Base-by-base conservation (phyloP, 2,888 invertebrate genomes). In the Eupsilia transversa region DNA sequence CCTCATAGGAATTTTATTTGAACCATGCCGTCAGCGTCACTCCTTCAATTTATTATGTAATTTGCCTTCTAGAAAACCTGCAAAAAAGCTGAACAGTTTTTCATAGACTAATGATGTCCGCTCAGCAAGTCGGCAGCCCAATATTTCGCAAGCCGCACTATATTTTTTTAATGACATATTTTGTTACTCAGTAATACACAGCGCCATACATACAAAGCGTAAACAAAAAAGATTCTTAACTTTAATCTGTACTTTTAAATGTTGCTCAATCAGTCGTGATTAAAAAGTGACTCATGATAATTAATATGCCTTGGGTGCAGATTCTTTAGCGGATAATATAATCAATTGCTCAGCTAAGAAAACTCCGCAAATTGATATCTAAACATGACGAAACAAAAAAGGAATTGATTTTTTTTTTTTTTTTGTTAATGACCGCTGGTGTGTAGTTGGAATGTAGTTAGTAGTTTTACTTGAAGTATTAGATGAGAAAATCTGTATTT, bases 241-340 rank as follows among this genome's bases (percentile, higher is more conserved):
- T n/a, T n/a, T 12, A 52, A 54, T 54, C 27, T 27, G 27, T 27
- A n/a, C 30, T 56, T 27, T 27, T 17, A 14, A 54, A 52, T 27
- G 27, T 54, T 54, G 27, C 27, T 54, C 54, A 54, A 54, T 52
- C 52, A 27, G n/a, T 12, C n/a, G 5, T 12, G n/a, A 27, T 52
- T n/a, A 52, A n/a, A n/a, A 52, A 52, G 52, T 52, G 52, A 52
- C 52, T n/a, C n/a, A n/a, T 52, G 52, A 52, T 52, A 52, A 52
- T 52, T 43, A 52, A n/a, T 52, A 27, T 52, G 54, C 54, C 27
- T 27, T 27, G 14, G 54, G 27, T 27, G 27, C 54, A 56, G 17
- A 27, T 56, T 56, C 27, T 56, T 56, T 56, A 56, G 27, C 54
- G 17, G 27, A 30, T 14, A 54, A 17, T 54, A 27, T 27, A 5